Base-by-base conservation (phyloP, 2,797 vertebrate species). In the Ambastaia sidthimunki region DNA sequence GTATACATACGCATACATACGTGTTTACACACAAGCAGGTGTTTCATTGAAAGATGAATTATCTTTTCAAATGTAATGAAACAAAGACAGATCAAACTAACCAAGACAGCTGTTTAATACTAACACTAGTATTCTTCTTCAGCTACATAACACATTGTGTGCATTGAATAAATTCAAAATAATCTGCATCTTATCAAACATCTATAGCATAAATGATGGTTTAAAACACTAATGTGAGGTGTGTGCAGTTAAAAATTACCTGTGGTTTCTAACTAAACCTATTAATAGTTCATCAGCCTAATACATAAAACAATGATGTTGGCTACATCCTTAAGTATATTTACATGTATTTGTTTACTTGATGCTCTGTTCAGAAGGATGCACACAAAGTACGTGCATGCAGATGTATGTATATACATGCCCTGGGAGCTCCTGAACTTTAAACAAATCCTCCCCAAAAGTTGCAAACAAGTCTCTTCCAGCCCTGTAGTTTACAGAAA, bases 21-120 rank as follows among this genome's bases (percentile, higher is more conserved):
- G 4, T 10, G 13, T 57, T 21, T 34, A 74, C 60, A 73, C 21
- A 34, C 73, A 62, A 18, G 76, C 77, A 80, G 60, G 28, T 79
- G 67, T 80, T 65, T n/a, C 68, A 65, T 19, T 72, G 23, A 44
- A 74, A 71, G 31, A 2, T 63, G 19, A 34, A 28, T 44, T 28
- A 12, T 18, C 13, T 57, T 57, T 28, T 15, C 16, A 59, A 70
- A 71, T 7, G 10, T 63, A n/a, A 63, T n/a, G 80, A 59, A 71
- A 62, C 48, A 50, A 60, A 15, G 25, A 71, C 59, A 74, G 37
- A 67, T 1, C 34, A 55, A n/a, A 12, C 7, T 12, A 71, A n/a
- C 3, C 34, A 31, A 4, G 34, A 21, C 18, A 47, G 41, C 16
- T 50, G 7, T 7, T 65, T 65, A 13, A 23, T 50, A 18, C 16